Evolutionary conservation across 1,140 invertebrate species (phyloP), one percentile per base, ranked within the genome.

Genomic region (Ostrea denselamellosa): DNA sequence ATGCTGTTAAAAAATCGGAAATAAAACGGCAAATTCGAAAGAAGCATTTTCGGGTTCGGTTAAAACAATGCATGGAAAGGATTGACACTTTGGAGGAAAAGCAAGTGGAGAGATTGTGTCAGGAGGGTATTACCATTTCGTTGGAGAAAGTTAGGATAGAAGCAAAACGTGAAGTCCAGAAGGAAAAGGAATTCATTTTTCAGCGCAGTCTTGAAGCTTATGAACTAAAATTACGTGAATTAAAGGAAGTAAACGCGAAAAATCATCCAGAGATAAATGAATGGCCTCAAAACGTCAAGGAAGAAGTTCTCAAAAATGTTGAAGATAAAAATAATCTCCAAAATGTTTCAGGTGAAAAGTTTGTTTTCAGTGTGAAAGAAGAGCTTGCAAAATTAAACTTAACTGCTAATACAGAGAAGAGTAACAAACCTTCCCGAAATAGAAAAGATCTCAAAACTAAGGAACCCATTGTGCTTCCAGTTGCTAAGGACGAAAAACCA

Each of bases 1-100:
- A 83, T 44, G 82, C 82, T 83, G 22, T 83, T n/a, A 34, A 83
- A 83, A 52, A 83, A 52, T 53, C 51, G 53, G 82, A 83, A 83
- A 53, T 83, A 28, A 54, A 53, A 83, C 82, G 82, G 14, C 82
- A 83, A 53, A 51, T 83, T 52, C 82, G 82, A 9, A 10, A 25
- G 4, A 34, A 83, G n/a, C 8, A 52, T 53, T 83, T 83, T 83
- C 44, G 44, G 19, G 52, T 52, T 52, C 82, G 82, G 19, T 22
- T 52, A n/a, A 52, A 54, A 54, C 14, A 83, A 19, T 52, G 44
- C 8, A 4, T 52, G 7, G 22, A 83, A 52, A 52, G 82, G 3
- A 83, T 83, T 25, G 82, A 83, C 17, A 53, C 34, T 8, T 52
- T 83, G 52, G 51, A 83, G 82, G 53, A 52, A 54, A 54, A 52